Evolutionary conservation across 1,140 invertebrate genomes (phyloP), one percentile per base, ranked within the genome.

Genomic region (Steinernema feltiae): DNA sequence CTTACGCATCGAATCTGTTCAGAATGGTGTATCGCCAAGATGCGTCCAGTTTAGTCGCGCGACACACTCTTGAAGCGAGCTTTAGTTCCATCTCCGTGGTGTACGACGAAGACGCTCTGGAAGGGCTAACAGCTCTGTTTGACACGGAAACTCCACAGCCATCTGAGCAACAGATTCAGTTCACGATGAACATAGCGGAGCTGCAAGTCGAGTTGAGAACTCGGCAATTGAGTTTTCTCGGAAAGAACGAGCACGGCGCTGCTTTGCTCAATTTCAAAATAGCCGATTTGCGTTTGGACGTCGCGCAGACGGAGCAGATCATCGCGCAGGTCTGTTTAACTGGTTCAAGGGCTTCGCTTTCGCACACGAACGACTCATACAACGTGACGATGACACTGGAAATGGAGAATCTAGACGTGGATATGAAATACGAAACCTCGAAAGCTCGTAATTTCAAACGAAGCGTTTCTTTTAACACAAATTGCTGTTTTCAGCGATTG

Each of bases 71-170:
- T 15, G 78, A 83, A 27, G 76, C 81, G 21, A 32, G 53, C n/a
- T 78, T 83, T 18, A 35, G 80, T 24, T 81, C 83, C 15, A 48
- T 85, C 24, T 71, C 76, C 3, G 74, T 83, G 21, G 77, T 85
- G 27, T 84, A 80, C 53, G 82, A 85, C 48, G 82, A 85, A 70
- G 79, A 77, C 32, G 84, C 84, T 0, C 71, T 85, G 1, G 77
- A 79, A 32, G 83, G 83, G 46, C 27, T 84, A 0, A 69, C 74
- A 1, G 76, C 77, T 2, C 48, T 83, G 2, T 83, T 82, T 48
- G 76, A 31, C 27, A 78, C 30, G 63, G 35, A 24, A 17, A 21
- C 17, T 35, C 46, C 71, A 17, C 53, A 63, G 53, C 53, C 15
- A 21, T 27, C 24, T 17, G 53, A 63, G 24, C 53, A 63, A 27